phyloP scores from a whole-genome alignment of 2,113 vertebrate species.

The Hassar affinis region DNA sequence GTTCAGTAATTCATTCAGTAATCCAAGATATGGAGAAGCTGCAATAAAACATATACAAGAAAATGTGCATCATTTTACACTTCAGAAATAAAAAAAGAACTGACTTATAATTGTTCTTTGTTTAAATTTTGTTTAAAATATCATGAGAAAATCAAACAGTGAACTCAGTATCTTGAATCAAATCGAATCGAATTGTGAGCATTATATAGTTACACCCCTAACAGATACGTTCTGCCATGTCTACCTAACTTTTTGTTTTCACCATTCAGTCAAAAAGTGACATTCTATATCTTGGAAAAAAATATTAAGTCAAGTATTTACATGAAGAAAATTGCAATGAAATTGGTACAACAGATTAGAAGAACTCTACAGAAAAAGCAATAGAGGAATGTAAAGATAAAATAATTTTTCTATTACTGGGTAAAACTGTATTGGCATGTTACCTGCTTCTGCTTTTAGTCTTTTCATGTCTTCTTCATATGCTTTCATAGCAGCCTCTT shows the following conservation, averaged over 20 bases:
- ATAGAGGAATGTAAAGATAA: neutral
- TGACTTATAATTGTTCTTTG: too few species aligned
- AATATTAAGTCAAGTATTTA: neutral
- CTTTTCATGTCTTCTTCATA: constrained; percentile 94
- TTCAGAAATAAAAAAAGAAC: too few species aligned
- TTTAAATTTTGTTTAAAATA: too few species aligned
- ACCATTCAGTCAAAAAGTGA: neutral
- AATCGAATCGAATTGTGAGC: too few species aligned
- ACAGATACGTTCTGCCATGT: neutral
- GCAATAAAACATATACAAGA: too few species aligned
- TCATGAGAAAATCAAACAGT: too few species aligned
- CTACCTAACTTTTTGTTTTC: neutral
- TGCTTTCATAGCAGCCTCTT: constrained; percentile 90
- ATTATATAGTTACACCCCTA: too few species aligned
- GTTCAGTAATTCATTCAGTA: too few species aligned
- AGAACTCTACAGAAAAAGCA: neutral
- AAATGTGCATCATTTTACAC: too few species aligned
- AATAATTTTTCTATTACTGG: neutral
- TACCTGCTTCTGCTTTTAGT: constrained; percentile 82
- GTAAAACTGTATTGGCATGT: neutral
- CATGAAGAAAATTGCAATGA: neutral
- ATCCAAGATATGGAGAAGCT: too few species aligned
- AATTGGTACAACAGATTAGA: neutral
- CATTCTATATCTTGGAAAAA: neutral
- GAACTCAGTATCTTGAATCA: too few species aligned